Conservation (phyloP, 64 coral and sea anemone species). For the Montipora efflorescens region DNA sequence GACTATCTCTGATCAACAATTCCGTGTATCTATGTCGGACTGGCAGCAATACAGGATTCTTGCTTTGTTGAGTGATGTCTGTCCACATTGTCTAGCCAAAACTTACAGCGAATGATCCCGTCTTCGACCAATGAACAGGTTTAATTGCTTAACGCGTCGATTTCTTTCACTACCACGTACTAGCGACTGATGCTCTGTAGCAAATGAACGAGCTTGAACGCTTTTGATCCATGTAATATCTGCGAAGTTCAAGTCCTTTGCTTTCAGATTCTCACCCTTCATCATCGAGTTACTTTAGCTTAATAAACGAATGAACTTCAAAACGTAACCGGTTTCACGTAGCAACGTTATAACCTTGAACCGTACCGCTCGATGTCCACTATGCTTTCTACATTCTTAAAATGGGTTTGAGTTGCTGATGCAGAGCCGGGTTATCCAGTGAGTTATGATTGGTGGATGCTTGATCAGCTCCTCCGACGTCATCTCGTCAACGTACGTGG, state of each 20-base stretch:
- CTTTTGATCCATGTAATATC: neutral
- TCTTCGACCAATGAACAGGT: slow-evolving; percentile 5
- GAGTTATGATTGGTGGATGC: neutral
- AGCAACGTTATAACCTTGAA: too few relatives aligned
- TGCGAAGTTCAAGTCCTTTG: neutral
- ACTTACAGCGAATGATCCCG: slow-evolving; percentile 28
- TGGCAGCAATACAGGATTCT: slow-evolving; percentile 38
- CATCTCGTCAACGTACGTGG: neutral
- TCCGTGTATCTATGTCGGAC: neutral
- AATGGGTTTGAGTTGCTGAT: neutral
- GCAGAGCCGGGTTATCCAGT: neutral
- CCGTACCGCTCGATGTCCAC: too few relatives aligned
- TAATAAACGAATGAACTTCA: too few relatives aligned
- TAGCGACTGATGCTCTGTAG: neutral
- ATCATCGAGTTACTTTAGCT: too few relatives aligned
- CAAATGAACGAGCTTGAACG: slow-evolving; percentile 1
- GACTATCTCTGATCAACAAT: neutral
- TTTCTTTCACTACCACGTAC: neutral
- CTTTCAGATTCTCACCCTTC: neutral
- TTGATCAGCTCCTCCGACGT: neutral
- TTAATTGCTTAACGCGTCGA: slow-evolving; percentile 11
- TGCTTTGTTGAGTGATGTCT: neutral
- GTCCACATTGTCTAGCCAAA: slow-evolving; percentile 22
- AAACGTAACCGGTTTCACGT: too few relatives aligned
- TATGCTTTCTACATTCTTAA: neutral